Conservation (phyloP, 2,113 vertebrate species). For the Hemibagrus wyckioides region DNA sequence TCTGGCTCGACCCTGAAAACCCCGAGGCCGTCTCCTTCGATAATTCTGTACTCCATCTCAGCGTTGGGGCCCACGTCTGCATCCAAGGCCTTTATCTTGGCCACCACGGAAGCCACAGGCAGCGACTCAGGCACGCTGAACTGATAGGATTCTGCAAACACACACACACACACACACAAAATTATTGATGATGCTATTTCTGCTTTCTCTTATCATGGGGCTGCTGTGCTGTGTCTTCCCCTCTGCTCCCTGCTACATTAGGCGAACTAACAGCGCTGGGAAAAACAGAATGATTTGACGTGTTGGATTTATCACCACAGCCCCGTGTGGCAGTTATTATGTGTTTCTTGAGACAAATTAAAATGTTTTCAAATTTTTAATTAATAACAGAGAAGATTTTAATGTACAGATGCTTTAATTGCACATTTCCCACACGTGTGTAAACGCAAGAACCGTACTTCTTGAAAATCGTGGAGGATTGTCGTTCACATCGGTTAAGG, state of each 20-base stretch:
- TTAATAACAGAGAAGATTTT: background rate
- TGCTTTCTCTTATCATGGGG: constrained; percentile 53
- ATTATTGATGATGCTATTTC: constrained; percentile 49
- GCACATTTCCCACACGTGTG: background rate
- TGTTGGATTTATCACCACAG: background rate
- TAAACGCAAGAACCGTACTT: constrained; percentile 66
- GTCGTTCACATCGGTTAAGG: constrained; percentile 85
- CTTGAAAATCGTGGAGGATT: constrained; percentile 84
- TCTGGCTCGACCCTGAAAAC: constrained; percentile 83
- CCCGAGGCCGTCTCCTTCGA: constrained; percentile 83
- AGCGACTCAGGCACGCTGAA: constrained; percentile 85
- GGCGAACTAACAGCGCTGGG: background rate
- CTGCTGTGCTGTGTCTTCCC: constrained; percentile 24
- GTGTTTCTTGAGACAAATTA: background rate
- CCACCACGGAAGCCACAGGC: constrained; percentile 79
- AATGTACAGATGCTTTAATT: background rate
- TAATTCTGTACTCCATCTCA: constrained; percentile 88
- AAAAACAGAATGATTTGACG: background rate
- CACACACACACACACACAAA: constrained; percentile 36
- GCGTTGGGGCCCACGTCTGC: constrained; percentile 82
- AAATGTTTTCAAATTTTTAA: background rate
- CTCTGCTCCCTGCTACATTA: constrained; percentile 34
- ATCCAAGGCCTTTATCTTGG: constrained; percentile 85
- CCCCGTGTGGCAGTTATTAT: background rate
- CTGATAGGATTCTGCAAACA: constrained; percentile 80